Conservation (phyloP, 2,797 vertebrate genomes). For the Nannoperca obscura region DNA sequence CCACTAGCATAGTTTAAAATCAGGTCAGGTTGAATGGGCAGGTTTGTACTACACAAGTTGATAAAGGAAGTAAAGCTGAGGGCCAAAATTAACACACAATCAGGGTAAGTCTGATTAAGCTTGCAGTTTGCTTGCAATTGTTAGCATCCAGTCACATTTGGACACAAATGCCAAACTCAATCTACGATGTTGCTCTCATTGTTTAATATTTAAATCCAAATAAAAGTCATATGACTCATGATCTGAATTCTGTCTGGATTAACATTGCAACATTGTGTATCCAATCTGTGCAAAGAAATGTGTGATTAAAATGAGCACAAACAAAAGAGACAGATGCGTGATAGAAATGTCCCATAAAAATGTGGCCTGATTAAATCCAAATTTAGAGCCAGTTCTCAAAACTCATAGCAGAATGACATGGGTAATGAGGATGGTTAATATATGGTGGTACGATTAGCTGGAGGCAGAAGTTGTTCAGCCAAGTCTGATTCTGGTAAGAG, state of each 20-base stretch:
- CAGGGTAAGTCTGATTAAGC: not conserved
- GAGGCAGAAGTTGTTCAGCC: slow-evolving; percentile 65
- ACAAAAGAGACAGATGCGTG: not conserved
- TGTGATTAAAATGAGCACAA: slow-evolving; percentile 13
- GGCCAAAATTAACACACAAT: not conserved
- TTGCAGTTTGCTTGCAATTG: not conserved
- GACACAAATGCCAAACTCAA: not conserved
- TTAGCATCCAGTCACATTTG: not conserved
- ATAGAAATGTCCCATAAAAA: slow-evolving; percentile 3
- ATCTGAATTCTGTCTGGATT: not conserved
- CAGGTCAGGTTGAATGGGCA: not conserved
- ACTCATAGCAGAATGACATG: slow-evolving; percentile 32
- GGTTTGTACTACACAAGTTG: not conserved
- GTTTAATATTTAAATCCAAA: slow-evolving; percentile 17
- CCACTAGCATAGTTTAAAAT: not conserved
- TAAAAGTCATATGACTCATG: not conserved
- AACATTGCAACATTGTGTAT: not conserved
- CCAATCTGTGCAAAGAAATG: not conserved
- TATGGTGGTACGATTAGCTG: slow-evolving; percentile 25
- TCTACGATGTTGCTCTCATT: not conserved
- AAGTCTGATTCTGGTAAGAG: slow-evolving; percentile 72
- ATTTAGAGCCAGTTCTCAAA: slow-evolving; percentile 11
- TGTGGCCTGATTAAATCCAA: slow-evolving; percentile 12
- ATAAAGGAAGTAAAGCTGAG: not conserved
- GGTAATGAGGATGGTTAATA: no score